phyloP scores from a whole-genome alignment of 2,888 invertebrate species.

The Sphaerophoria rueppellii region DNA sequence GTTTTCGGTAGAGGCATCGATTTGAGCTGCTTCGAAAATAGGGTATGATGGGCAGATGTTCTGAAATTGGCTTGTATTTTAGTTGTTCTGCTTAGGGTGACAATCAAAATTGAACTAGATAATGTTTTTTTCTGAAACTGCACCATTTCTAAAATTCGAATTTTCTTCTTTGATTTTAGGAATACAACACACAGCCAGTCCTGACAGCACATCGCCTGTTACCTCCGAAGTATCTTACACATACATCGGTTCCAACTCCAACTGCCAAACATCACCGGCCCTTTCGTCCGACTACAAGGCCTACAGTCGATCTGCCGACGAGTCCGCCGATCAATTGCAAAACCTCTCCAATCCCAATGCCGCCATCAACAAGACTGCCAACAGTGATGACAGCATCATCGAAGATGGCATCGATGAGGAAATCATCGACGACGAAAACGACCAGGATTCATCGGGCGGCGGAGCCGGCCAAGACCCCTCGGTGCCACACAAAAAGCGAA shows the following conservation, averaged over 20 bases:
- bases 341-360: slow-evolving; percentile 64
- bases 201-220: slow-evolving; percentile 94
- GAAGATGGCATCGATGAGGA: slow-evolving; percentile 83
- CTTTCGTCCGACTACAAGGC: slow-evolving; percentile 80
- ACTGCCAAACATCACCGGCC: slow-evolving; percentile 81
- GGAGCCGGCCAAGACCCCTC: slow-evolving; percentile 81
- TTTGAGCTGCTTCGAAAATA: no score
- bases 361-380: slow-evolving; percentile 59
- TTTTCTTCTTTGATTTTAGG: slow-evolving; percentile 79
- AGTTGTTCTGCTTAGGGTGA: no score
- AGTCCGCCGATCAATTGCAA: slow-evolving; percentile 75
- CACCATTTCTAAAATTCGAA: neutral
- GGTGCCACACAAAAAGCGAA: slow-evolving; percentile 91
- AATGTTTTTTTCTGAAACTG: no score
- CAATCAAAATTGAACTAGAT: no score
- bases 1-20: slow-evolving; percentile 49
- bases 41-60: no score
- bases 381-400: slow-evolving; percentile 78
- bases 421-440: slow-evolving; percentile 84
- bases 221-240: slow-evolving; percentile 88
- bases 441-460: slow-evolving; percentile 79
- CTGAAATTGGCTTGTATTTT: no score
- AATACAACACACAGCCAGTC: slow-evolving; percentile 88
- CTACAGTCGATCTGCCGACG: slow-evolving; percentile 81
- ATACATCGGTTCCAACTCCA: slow-evolving; percentile 79